These are phyloP conservation scores for Dissostichus mawsoni DNA, from an alignment of 2,113 vertebrate species.

Conservation along the genomic window DNA sequence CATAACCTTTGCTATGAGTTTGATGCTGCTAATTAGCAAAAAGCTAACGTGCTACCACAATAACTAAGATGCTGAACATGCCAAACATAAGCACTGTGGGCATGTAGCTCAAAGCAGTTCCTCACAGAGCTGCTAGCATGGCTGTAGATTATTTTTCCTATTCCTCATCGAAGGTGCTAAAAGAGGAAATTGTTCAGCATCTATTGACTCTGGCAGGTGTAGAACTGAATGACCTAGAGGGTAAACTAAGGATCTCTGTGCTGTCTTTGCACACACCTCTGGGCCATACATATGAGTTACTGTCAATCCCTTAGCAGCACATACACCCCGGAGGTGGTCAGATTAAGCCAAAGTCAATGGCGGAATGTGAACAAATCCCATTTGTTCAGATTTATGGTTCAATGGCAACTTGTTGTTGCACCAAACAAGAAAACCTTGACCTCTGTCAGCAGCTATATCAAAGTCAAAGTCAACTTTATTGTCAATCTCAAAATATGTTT, in stretches of 20 bases:
- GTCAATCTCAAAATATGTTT: too few relatives aligned
- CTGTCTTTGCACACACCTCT: neutral
- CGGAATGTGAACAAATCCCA: conserved; percentile 40
- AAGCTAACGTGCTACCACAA: neutral
- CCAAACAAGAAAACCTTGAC: conserved; percentile 55
- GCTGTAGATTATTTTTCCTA: neutral
- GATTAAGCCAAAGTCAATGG: conserved; percentile 16
- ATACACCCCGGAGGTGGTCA: conserved; percentile 37
- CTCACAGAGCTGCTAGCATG: neutral
- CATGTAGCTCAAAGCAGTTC: neutral
- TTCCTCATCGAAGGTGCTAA: neutral
- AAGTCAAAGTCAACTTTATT: too few relatives aligned
- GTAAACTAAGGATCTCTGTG: conserved; percentile 11
- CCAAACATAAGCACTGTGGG: neutral
- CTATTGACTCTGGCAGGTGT: conserved; percentile 11
- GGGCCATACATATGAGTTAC: conserved; percentile 34
- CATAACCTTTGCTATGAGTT: neutral
- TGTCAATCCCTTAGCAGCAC: conserved; percentile 35
- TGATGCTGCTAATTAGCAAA: neutral
- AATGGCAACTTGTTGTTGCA: conserved; percentile 31
- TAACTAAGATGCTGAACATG: neutral
- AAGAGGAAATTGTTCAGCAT: conserved; percentile 5
- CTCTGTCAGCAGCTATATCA: conserved; percentile 2
- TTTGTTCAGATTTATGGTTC: conserved; percentile 43
- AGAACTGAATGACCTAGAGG: conserved; percentile 13